Base-by-base conservation (phyloP, 2,888 invertebrate species). In the Julus scandinavius region DNA sequence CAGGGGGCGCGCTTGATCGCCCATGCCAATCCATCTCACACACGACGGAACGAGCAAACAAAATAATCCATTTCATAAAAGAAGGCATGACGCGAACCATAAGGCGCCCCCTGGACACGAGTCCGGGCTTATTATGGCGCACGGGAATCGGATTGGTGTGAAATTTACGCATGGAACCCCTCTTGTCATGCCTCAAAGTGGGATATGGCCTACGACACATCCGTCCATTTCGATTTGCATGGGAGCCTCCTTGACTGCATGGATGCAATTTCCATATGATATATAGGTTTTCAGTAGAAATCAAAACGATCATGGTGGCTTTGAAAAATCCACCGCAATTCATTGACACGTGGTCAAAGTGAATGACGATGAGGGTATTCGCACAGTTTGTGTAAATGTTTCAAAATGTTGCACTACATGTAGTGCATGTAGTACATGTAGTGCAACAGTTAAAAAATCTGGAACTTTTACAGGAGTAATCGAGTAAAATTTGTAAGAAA, bases 1-100 rank as follows among this genome's bases (percentile, higher is more conserved):
- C 85, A 45, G 63, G 63, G 63, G 41, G 40, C 40, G 85, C 85
- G 85, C 85, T 41, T 85, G 40, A 45, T 85, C 85, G 45, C 41
- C 45, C 85, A 85, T 41, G 85, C 85, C 85, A 85, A n/a, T 17
- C 85, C 40, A 80, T 80, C 50, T 9, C 50, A 50, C 50, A 50
- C 50, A 13, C 9, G 20, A n/a, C 13, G 63, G 63, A 63, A 63
- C 63, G 63, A 20, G 63, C 63, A 63, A 63, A 63, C 63, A 63
- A 63, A 63, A 63, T 63, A 63, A 63, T 63, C 63, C 63, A 63
- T n/a, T 63, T 63, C n/a, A 63, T 63, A 63, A 63, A 20, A 20
- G 63, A 20, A 63, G 63, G 63, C 63, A n/a, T 20, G 63, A 63
- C 20, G 63, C 63, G 63, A 9, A 63, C 63, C 63, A 63, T 63